Conservation (phyloP, 2,113 vertebrate genomes). For the Crocuta crocuta region DNA sequence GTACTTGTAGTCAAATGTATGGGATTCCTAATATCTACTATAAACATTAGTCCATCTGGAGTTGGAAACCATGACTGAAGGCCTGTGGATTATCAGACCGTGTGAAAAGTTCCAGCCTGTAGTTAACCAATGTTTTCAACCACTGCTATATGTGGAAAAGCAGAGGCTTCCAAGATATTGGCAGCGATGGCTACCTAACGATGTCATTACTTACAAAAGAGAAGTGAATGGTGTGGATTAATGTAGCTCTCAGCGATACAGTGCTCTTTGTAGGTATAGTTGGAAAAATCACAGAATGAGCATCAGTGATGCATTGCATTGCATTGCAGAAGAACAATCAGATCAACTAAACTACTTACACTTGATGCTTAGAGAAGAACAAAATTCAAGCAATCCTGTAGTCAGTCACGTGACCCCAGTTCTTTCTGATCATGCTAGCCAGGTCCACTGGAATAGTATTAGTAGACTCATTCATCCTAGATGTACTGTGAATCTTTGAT, state of each 20-base stretch:
- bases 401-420: background rate
- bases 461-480: background rate
- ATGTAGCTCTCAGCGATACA: background rate
- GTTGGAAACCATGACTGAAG: background rate
- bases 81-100: background rate
- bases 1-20: background rate
- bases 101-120: background rate
- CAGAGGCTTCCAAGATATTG: background rate
- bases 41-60: background rate
- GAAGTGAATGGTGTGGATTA: background rate
- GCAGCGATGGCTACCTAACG: background rate
- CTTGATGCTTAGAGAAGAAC: background rate
- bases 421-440: background rate
- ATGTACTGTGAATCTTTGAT: background rate
- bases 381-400: background rate
- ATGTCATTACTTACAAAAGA: background rate
- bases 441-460: background rate
- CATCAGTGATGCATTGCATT: background rate
- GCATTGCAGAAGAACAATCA: background rate
- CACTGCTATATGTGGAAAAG: background rate
- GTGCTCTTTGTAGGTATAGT: background rate
- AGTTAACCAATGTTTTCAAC: background rate
- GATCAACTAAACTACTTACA: background rate
- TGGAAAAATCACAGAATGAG: background rate
- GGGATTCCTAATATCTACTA: background rate